phyloP scores from a whole-genome alignment of 2,113 vertebrate species.

The Casuarius casuarius region DNA sequence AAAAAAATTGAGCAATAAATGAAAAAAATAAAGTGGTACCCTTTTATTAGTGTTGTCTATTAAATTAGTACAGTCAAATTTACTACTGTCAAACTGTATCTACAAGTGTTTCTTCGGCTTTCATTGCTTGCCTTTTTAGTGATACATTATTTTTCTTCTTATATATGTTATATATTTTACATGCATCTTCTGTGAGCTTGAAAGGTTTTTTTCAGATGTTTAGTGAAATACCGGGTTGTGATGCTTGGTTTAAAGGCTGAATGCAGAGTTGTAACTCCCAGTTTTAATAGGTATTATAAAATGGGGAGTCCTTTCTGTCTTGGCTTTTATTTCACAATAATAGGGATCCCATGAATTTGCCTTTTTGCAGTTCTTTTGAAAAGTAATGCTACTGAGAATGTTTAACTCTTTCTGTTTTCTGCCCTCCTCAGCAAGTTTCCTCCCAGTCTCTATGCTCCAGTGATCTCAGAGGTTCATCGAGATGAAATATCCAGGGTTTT shows the following conservation, averaged over 20 bases:
- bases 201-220: neutral
- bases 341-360: neutral
- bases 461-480: conserved; percentile 71
- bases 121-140: neutral
- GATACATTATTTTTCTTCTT: neutral
- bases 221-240: neutral
- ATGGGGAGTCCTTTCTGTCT: neutral
- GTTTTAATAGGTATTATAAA: neutral
- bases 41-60: neutral
- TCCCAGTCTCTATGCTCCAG: conserved; percentile 82
- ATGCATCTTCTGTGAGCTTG: neutral
- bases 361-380: neutral
- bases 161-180: neutral
- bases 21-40: too few species aligned
- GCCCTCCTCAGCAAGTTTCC: conserved; percentile 83
- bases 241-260: neutral
- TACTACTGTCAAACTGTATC: neutral
- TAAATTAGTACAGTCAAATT: neutral
- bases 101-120: neutral
- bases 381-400: neutral
- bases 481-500: conserved; percentile 85
- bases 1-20: too few species aligned
- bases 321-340: neutral
- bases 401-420: neutral
- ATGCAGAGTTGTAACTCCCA: neutral